Evolutionary conservation across 2,113 vertebrate species (phyloP).

Genomic region (Campylorhamphus procurvoides): DNA sequence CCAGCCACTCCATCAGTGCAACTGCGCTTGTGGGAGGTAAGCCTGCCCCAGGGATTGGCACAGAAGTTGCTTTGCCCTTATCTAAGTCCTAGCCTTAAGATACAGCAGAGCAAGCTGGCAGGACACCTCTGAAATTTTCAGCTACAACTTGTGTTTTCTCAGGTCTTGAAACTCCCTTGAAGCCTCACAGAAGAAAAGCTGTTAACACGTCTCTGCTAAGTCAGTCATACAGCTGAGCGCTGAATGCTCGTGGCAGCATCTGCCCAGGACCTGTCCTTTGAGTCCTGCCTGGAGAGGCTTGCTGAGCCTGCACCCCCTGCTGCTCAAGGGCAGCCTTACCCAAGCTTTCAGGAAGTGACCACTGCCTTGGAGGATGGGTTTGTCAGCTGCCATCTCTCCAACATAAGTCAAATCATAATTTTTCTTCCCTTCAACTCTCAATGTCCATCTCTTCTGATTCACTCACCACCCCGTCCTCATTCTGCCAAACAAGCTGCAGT

Average conservation of each 20-base stretch:
- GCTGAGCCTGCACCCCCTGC: neutral
- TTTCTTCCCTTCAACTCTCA: neutral
- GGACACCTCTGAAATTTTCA: neutral
- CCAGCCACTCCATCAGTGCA: accelerated
- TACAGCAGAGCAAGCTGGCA: neutral
- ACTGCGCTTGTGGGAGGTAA: neutral
- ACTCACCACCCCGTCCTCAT: neutral
- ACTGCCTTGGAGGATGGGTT: neutral
- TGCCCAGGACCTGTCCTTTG: neutral
- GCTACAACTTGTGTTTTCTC: neutral
- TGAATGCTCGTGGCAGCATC: neutral
- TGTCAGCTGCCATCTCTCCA: neutral
- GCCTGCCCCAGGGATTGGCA: neutral
- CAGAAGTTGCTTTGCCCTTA: neutral
- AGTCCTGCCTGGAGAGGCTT: neutral
- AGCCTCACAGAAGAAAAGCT: neutral
- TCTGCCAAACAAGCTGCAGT: neutral
- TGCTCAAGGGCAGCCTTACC: neutral
- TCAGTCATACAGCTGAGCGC: neutral
- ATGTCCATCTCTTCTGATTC: neutral
- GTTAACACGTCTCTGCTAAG: neutral
- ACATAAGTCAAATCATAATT: neutral
- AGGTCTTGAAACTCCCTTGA: neutral
- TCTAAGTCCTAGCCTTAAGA: neutral
- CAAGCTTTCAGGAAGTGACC: neutral